Conservation (phyloP, 2,113 vertebrate genomes). For the Oreotragus oreotragus region DNA sequence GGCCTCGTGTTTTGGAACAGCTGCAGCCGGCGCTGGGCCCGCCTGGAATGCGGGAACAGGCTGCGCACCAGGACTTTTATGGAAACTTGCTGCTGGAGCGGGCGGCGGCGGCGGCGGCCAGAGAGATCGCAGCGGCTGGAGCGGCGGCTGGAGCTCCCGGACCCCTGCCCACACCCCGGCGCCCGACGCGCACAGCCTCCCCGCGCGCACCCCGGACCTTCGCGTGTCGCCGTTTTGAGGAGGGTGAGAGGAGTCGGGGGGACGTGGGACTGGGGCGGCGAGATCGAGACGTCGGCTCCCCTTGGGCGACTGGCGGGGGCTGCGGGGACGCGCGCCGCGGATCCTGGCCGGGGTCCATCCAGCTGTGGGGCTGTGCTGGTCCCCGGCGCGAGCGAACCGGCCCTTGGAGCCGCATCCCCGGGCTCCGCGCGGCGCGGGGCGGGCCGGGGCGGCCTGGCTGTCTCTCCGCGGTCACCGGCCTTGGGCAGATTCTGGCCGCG, state of each 20-base stretch:
- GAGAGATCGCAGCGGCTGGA: conserved; percentile 52
- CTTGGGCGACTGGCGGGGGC: not conserved
- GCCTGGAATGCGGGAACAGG: conserved; percentile 88
- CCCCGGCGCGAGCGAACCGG: too few species aligned
- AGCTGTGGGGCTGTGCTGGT: not conserved
- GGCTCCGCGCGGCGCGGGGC: not conserved
- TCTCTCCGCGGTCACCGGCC: not conserved
- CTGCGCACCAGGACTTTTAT: conserved; percentile 93
- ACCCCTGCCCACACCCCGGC: conserved; percentile 23
- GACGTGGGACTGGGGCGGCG: conserved; percentile 61
- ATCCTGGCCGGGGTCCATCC: not conserved
- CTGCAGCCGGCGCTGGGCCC: conserved; percentile 86
- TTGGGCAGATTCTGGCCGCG: not conserved
- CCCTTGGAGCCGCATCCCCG: not conserved
- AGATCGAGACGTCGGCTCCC: not conserved
- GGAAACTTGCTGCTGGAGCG: conserved; percentile 83
- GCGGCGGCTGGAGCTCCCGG: conserved; percentile 36
- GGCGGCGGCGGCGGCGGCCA: conserved; percentile 68
- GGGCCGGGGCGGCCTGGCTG: not conserved
- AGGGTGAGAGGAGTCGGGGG: conserved; percentile 41
- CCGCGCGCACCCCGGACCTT: not conserved
- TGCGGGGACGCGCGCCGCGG: not conserved
- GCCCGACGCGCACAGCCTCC: conserved; percentile 3
- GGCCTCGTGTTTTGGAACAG: conserved; percentile 80
- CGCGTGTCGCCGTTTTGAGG: not conserved